Evolutionary conservation across 2,888 invertebrate species (phyloP).

Genomic region (Bhutanitis thaidina): DNA sequence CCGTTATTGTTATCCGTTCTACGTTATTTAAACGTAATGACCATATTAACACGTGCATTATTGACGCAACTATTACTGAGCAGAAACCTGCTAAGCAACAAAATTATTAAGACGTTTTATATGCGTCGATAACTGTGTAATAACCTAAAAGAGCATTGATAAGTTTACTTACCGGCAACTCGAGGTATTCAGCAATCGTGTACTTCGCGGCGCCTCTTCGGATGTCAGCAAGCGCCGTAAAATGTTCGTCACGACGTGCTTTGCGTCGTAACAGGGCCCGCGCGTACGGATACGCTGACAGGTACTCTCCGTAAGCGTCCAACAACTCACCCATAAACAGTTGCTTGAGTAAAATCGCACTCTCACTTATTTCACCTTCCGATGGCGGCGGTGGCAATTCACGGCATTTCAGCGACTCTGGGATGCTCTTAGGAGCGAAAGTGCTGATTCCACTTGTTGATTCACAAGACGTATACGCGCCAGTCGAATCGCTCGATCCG

Average conservation of each 20-base stretch:
- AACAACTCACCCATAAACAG: slow-evolving; percentile 83
- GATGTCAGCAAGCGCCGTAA: slow-evolving; percentile 83
- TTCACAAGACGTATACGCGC: slow-evolving; percentile 70
- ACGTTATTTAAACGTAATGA: slow-evolving; percentile 63
- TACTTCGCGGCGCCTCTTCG: slow-evolving; percentile 83
- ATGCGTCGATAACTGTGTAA: too few species aligned
- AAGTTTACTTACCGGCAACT: slow-evolving; percentile 83
- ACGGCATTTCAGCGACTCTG: slow-evolving; percentile 57
- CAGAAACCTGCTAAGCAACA: too few species aligned
- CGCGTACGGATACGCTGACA: slow-evolving; percentile 80
- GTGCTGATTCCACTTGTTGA: slow-evolving; percentile 69
- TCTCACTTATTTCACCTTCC: slow-evolving; percentile 55
- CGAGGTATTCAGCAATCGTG: slow-evolving; percentile 82
- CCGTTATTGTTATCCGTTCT: slow-evolving; percentile 52
- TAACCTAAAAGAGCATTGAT: neutral
- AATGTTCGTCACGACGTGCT: slow-evolving; percentile 82
- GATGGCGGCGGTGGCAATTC: slow-evolving; percentile 61
- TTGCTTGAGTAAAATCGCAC: slow-evolving; percentile 72
- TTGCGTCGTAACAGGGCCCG: slow-evolving; percentile 82
- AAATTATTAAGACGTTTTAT: too few species aligned
- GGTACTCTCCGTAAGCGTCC: slow-evolving; percentile 83
- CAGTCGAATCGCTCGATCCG: slow-evolving; percentile 69
- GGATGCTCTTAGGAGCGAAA: slow-evolving; percentile 57
- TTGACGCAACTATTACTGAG: too few species aligned
- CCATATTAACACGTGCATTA: slow-evolving; percentile 52